Evolutionary conservation across 2,113 vertebrate species (phyloP).

Genomic region (Petrocephalus zakoni): DNA sequence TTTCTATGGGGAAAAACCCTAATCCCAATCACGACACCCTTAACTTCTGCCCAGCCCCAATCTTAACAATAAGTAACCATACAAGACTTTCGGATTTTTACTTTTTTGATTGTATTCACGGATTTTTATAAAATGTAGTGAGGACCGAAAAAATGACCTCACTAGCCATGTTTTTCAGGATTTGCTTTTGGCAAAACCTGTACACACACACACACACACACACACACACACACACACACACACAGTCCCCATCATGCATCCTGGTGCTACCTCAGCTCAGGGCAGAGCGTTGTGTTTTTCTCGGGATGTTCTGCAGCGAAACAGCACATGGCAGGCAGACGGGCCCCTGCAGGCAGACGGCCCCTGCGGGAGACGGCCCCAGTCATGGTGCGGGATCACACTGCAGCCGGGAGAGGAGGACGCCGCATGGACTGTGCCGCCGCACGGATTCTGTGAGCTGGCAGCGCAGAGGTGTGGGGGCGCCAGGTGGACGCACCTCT

Average conservation of each 20-base stretch:
- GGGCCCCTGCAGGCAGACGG: background rate
- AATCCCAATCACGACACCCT: too few relatives aligned
- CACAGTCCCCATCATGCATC: background rate
- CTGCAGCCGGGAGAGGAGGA: background rate
- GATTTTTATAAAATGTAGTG: too few relatives aligned
- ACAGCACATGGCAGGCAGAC: background rate
- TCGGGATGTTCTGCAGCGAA: background rate
- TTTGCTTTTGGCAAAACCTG: too few relatives aligned
- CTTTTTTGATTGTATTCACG: too few relatives aligned
- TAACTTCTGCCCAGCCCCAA: too few relatives aligned
- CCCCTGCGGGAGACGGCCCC: background rate
- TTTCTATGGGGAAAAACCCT: too few relatives aligned
- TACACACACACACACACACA: background rate
- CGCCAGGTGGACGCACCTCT: background rate
- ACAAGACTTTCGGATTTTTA: too few relatives aligned
- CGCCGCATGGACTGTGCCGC: background rate
- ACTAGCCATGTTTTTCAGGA: too few relatives aligned
- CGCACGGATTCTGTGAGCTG: background rate
- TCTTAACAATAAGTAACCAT: too few relatives aligned
- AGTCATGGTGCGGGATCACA: background rate
- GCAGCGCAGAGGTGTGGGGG: background rate
- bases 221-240: background rate
- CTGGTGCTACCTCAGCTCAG: background rate
- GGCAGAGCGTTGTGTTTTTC: background rate
- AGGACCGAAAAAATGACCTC: too few relatives aligned